These are phyloP conservation scores for Miichthys miiuy DNA, from an alignment of 2,797 vertebrate species.

Conservation along the genomic window DNA sequence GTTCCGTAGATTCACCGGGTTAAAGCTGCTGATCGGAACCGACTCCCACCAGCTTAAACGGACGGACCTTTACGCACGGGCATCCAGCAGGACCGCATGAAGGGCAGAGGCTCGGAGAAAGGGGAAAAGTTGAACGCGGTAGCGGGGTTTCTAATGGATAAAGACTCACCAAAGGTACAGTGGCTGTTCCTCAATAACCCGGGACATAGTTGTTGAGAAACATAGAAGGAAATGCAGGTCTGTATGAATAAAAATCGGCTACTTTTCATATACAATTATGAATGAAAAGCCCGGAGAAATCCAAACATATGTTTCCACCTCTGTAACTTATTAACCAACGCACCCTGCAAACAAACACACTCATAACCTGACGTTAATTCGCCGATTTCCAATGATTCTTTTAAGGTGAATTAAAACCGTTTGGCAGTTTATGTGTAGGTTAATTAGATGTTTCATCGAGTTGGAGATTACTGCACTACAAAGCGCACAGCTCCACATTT, in stretches of 20 bases:
- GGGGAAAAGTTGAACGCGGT: slow-evolving; percentile 71
- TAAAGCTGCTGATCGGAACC: slow-evolving; percentile 60
- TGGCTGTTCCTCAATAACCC: slow-evolving; percentile 38
- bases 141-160: slow-evolving; percentile 68
- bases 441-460: slow-evolving; percentile 55
- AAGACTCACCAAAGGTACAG: slow-evolving; percentile 77
- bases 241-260: background rate
- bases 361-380: background rate
- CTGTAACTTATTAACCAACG: background rate
- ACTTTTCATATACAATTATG: slow-evolving; percentile 14
- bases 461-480: slow-evolving; percentile 41
- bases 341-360: background rate
- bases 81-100: slow-evolving; percentile 68
- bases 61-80: slow-evolving; percentile 71
- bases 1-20: slow-evolving; percentile 51
- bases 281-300: background rate
- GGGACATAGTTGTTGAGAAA: background rate
- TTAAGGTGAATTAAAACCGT: background rate
- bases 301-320: background rate
- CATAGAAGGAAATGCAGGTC: background rate
- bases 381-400: background rate
- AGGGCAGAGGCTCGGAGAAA: slow-evolving; percentile 60
- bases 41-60: slow-evolving; percentile 54
- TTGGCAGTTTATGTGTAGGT: slow-evolving; percentile 7
- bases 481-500: slow-evolving; percentile 50